Evolutionary conservation across 1,140 invertebrate species (phyloP), one percentile per base, ranked within the genome.

Genomic region (Anagrus nilaparvatae): DNA sequence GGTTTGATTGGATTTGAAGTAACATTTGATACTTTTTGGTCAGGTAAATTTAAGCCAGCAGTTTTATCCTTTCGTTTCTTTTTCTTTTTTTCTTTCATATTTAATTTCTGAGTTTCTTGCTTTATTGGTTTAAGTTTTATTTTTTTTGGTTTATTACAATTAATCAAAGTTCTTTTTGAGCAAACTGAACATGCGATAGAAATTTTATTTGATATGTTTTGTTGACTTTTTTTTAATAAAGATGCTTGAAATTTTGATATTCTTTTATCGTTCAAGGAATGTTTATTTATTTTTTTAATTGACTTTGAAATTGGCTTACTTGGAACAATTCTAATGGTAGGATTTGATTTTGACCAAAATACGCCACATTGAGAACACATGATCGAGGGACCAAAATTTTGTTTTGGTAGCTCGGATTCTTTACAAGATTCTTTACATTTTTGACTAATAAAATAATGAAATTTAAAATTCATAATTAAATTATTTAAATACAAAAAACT

Each of bases 281-380:
- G 14, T 2, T 30, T 31, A 8, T 60, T 29, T 17, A 56, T 41
- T 23, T 50, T 55, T 48, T 50, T 46, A 6, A 55, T 21, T 8
- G 46, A 51, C 36, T 52, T 57, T 5, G 53, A 52, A n/a, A 30
- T 12, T 40, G 20, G 27, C 51, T 44, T 65, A 17, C 51, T 51
- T 29, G 40, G 34, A 32, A 29, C 9, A 42, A 67, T 45, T 40
- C 56, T 53, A 30, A 55, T 44, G 35, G 43, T 54, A 39, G 49
- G 33, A 46, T 57, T 44, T 19, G 48, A 40, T 16, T 53, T 52
- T 8, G 19, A 49, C 62, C 61, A 67, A 20, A 63, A 43, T 17
- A 53, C 47, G 31, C 61, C 61, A 36, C 65, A 67, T 45, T 60
- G 40, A n/a, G 43, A 43, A 43, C 65, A 67, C 54, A 66, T 60